phyloP scores from a whole-genome alignment of 37 sponge, comb jelly and placozoan species.

The Tethya wilhelma region DNA sequence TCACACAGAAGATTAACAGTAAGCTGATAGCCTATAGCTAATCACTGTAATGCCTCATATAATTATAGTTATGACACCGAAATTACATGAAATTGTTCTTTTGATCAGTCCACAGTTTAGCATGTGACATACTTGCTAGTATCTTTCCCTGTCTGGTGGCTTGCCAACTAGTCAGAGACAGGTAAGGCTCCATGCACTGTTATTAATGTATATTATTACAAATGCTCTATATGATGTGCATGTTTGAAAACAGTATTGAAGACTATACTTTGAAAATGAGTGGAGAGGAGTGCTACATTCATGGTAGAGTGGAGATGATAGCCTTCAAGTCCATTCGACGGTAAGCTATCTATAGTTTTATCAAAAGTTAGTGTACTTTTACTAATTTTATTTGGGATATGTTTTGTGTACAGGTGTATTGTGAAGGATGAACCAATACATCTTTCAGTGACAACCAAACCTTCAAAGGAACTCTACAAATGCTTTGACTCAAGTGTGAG shows the following conservation, averaged over 20 bases:
- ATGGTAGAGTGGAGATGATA: conserved; percentile 41
- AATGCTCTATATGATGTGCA: not conserved
- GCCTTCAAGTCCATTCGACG: conserved; percentile 50
- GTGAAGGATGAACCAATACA: conserved; percentile 39
- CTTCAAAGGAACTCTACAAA: conserved; percentile 3
- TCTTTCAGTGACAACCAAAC: conserved; percentile 37
- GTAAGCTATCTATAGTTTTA: conserved; percentile 37
- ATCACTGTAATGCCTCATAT: too few species aligned
- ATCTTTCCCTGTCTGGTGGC: conserved; percentile 38
- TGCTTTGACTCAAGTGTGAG: conserved; percentile 14
- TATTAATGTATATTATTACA: not conserved
- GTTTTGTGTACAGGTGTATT: conserved; percentile 17
- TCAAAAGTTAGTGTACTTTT: too few species aligned
- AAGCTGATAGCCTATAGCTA: not conserved
- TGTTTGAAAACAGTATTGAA: conserved; percentile 25
- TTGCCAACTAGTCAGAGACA: conserved; percentile 1
- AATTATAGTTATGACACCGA: too few species aligned
- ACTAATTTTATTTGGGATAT: not conserved
- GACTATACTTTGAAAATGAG: conserved; percentile 39
- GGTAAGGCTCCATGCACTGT: conserved; percentile 17
- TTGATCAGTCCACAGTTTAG: conserved; percentile 1
- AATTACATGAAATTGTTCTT: too few species aligned
- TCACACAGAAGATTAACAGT: conserved; percentile 28
- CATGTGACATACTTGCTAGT: not conserved
- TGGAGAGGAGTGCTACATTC: conserved; percentile 61